phyloP scores from a whole-genome alignment of 2,797 vertebrate genomes.

The Chelonia mydas region DNA sequence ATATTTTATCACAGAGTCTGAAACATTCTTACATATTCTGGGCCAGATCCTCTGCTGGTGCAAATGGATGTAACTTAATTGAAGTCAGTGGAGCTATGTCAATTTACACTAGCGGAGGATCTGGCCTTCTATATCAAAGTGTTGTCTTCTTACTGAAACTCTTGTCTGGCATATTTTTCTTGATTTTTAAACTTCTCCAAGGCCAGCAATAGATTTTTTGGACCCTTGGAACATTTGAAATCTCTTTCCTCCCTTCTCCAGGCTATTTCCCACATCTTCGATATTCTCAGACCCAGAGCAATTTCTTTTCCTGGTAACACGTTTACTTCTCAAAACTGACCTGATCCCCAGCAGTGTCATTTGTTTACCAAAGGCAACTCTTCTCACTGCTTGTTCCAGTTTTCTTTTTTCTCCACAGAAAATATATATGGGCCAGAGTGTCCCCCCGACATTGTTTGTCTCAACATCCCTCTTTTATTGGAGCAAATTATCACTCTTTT shows the following conservation, averaged over 20 bases:
- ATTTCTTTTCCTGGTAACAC: neutral
- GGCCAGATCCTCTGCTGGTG: constrained; percentile 42
- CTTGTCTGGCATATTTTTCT: neutral
- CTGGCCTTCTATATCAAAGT: constrained; percentile 25
- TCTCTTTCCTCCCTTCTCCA: neutral
- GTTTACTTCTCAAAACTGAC: neutral
- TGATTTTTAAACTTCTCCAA: constrained; percentile 2
- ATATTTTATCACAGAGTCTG: constrained; percentile 41
- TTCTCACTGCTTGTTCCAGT: neutral
- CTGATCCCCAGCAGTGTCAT: neutral
- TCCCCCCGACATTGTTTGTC: neutral
- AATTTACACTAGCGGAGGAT: constrained; percentile 36
- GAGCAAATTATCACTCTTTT: neutral
- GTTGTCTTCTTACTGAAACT: constrained; percentile 37
- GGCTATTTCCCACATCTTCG: neutral
- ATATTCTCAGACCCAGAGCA: neutral
- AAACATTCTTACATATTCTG: constrained; percentile 35
- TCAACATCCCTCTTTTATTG: neutral
- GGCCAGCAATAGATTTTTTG: constrained; percentile 13
- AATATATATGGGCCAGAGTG: neutral
- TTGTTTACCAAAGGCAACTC: neutral
- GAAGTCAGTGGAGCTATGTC: constrained; percentile 37
- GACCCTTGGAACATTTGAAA: neutral
- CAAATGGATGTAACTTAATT: constrained; percentile 44
- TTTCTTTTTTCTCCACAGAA: neutral